Base-by-base conservation (phyloP, 2,797 vertebrate species). In the Anas georgica region DNA sequence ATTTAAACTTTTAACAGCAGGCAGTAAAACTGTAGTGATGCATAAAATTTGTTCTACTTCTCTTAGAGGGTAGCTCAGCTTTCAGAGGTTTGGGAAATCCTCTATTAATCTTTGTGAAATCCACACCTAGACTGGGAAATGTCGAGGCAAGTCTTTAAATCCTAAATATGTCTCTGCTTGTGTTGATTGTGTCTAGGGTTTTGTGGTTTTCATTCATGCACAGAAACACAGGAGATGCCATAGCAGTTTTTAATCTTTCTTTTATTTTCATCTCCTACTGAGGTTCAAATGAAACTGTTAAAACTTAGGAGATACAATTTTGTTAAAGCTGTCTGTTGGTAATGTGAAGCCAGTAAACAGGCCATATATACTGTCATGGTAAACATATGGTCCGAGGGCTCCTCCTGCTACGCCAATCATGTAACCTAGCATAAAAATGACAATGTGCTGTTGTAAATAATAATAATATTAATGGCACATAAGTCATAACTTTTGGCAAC, bases 101-200 rank as follows among this genome's bases (percentile, higher is more conserved):
- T 94, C 39, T 70, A 21, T 83, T 85, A 76, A 77, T 86, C 83
- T 86, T 90, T 39, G 29, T 88, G 68, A 94, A 94, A 91, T 89
- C 75, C 72, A 94, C 45, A 90, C 60, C 39, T 63, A 90, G 63
- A 31, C 45, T 67, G 82, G 83, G 41, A 90, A 86, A 94, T 93
- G 92, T 94, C 92, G 84, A 91, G 70, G 90, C 96, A 94, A 93
- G 94, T 91, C 95, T 96, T 97, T 96, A 96, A 96, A 94, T 95
- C 93, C 94, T 91, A 91, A 97, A 95, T 80, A 43, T 9, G 37
- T 50, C 22, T 72, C 72, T 89, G 86, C 60, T 18, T 72, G 48
- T 84, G 83, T 69, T 0, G 0, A 9, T 59, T 77, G 82, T 69
- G n/a, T 76, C 46, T 66, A 41, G 26, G 29, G n/a, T 31, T 76